A percentile compares a stretch with the other conserved stretches of the same genome.
Conservation (phyloP, 2,113 vertebrate genomes). For the Cephalopterus ornatus region DNA sequence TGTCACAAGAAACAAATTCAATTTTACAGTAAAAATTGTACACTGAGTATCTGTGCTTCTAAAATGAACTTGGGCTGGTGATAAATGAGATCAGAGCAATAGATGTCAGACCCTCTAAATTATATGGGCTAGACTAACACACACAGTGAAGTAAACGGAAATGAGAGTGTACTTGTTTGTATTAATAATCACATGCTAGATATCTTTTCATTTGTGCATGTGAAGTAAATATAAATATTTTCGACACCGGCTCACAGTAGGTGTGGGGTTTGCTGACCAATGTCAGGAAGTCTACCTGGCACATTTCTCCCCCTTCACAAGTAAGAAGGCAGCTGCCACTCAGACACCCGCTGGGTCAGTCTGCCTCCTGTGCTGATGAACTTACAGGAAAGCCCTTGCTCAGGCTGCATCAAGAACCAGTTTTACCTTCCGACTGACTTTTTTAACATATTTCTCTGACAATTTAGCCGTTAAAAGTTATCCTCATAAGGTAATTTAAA, state of each 20-base stretch:
- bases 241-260: background rate
- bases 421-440: background rate
- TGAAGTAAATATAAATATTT: background rate
- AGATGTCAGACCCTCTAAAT: constrained; percentile 12
- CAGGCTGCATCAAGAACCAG: background rate
- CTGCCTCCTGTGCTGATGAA: background rate
- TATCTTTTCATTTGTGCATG: background rate
- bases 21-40: constrained; percentile 49
- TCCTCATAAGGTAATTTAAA: background rate
- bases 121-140: background rate
- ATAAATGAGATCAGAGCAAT: constrained; percentile 27
- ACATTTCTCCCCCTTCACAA: background rate
- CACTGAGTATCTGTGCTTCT: background rate
- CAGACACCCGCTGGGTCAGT: too few species aligned
- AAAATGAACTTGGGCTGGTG: constrained; percentile 14
- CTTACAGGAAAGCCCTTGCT: background rate
- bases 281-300: background rate
- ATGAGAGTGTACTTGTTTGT: background rate
- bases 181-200: background rate
- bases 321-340: background rate
- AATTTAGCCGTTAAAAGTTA: background rate
- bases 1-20: constrained; percentile 50
- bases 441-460: background rate
- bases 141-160: background rate
- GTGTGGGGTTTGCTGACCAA: background rate